Evolutionary conservation across 2,888 invertebrate species (phyloP), one percentile per base, ranked within the genome.

Genomic region (Nemoura dubitans): DNA sequence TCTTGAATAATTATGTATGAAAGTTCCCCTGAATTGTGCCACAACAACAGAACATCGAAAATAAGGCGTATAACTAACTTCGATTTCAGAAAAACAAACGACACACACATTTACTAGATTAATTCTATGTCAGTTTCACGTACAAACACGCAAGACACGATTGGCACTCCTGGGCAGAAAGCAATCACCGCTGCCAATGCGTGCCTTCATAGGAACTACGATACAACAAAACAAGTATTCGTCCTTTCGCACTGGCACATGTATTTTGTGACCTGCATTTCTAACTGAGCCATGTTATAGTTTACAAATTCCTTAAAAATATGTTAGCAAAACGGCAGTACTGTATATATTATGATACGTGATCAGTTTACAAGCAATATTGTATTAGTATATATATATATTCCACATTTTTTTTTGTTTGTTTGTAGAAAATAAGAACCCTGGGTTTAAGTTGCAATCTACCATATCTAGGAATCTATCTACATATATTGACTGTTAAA

Each of bases 11-110:
- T 80, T 81, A 86, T 76, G 59, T 86, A 80, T 86, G 80, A 85
- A 84, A 84, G 84, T 86, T 86, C 78, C 84, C 86, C 76, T 86
- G 83, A 86, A 84, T 83, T 85, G 85, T 80, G 83, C 77, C 81
- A 86, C 80, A 42, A 80, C 84, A 59, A 83, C 30, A 86, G 30
- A 86, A 86, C 83, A 84, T 85, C 84, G 84, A 43, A 30, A 36
- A 43, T 59, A 76, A 43, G 59, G 84, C 76, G 59, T 29, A n/a
- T n/a, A 84, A 84, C 84, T 27, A 84, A 76, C 76, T 29, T 81
- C 26, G 21, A 76, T 29, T 76, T 84, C 27, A 76, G 26, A 76
- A 84, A n/a, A 76, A 59, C 59, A 42, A 83, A 83, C 36, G 26
- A 36, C 83, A 42, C 83, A 83, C 78, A 78, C 28, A 78, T 78